Base-by-base conservation (phyloP, 2,888 invertebrate species). In the Agonopterix alstromeriana region DNA sequence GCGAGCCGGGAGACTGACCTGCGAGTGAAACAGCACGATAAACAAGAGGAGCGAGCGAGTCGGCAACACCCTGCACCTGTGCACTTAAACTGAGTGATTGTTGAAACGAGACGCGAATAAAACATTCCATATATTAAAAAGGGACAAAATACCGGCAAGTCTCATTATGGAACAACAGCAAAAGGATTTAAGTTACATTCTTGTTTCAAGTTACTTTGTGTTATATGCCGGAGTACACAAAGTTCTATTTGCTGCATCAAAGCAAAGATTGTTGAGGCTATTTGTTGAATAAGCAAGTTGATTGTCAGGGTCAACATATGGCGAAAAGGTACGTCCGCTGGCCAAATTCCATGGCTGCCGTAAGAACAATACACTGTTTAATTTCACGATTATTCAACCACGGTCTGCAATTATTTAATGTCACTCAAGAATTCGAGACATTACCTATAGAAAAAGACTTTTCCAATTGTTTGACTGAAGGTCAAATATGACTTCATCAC, bases 271-370 rank as follows among this genome's bases (percentile, higher is more conserved):
- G 5, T 27, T 27, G 1, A 27, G 27, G 27, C 7, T 27, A 7
- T 27, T 27, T 3, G 27, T 27, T 27, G 27, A 27, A 27, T 27
- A 27, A 27, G 58, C 60, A 47, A 66, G 71, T 76, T 76, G 78
- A 82, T 76, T 77, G 81, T 77, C 85, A 87, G 83, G 86, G 86
- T 84, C 86, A 82, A 77, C 85, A 84, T 82, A 85, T 87, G 86
- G 85, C 80, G 67, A 81, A 85, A 82, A 80, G 64, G 69, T 65
- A 58, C 65, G 70, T 65, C 58, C 65, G 70, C 66, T 67, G 70
- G 74, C 74, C 74, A 74, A 82, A 83, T 78, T 78, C 81, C 80
- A 70, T 65, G 62, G 55, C 55, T 43, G 54, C 52, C 52, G 51
- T 42, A 51, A 47, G 60, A 70, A 66, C 70, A 70, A 63, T 62